A percentile compares a stretch with the other conserved stretches of the same genome.
Evolutionary conservation across 2,113 vertebrate genomes (phyloP).

Genomic region (Sarotherodon lohbergeri): DNA sequence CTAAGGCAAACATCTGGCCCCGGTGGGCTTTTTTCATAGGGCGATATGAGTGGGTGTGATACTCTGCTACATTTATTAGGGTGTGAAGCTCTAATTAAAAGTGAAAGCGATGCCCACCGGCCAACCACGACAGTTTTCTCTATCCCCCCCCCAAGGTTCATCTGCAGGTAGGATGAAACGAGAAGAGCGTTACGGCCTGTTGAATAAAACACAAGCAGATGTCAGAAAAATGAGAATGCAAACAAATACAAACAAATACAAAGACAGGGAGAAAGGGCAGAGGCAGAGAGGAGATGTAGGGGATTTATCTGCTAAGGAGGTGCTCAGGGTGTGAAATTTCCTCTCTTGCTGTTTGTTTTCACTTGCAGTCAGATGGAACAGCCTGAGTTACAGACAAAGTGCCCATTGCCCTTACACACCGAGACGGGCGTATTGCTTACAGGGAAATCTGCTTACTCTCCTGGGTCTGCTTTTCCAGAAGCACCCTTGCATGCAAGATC

Average conservation of each 20-base stretch:
- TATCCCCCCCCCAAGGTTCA: constrained; percentile 15
- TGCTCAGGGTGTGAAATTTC: constrained; percentile 45
- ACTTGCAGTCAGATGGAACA: constrained; percentile 46
- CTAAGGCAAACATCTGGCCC: constrained; percentile 70
- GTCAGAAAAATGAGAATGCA: not conserved
- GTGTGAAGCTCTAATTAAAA: constrained; percentile 75
- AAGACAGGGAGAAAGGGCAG: not conserved
- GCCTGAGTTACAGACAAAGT: constrained; percentile 34
- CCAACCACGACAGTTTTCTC: constrained; percentile 9
- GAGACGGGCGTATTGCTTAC: constrained; percentile 32
- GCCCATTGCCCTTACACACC: not conserved
- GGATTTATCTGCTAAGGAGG: constrained; percentile 7
- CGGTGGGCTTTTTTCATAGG: constrained; percentile 37
- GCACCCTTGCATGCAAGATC: constrained; percentile 33
- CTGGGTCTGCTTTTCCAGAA: constrained; percentile 21
- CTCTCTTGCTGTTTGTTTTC: constrained; percentile 50
- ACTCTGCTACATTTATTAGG: constrained; percentile 59
- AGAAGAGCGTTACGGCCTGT: not conserved
- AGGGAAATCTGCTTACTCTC: constrained; percentile 44
- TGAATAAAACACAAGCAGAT: not conserved
- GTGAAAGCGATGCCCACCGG: constrained; percentile 58
- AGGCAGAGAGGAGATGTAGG: not conserved
- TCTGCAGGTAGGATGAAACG: not conserved
- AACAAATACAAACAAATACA: not conserved
- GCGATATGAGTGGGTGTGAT: constrained; percentile 47